Conservation (phyloP, 2,797 vertebrate species). For the Eulemur mongoz region DNA sequence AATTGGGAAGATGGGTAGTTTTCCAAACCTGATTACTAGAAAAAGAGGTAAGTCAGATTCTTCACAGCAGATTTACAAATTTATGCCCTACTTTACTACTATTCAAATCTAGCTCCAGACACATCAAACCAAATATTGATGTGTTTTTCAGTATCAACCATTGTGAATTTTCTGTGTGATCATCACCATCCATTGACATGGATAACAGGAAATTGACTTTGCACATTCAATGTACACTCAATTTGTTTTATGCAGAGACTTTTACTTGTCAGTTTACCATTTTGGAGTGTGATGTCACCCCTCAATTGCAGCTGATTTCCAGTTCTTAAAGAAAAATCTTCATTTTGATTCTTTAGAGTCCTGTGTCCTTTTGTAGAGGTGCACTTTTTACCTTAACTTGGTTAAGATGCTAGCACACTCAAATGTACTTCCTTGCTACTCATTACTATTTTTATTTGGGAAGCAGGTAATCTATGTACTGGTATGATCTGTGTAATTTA, state of each 20-base stretch:
- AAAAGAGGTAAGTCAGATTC: neutral
- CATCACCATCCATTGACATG: neutral
- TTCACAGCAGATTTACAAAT: neutral
- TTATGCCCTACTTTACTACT: neutral
- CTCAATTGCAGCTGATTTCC: neutral
- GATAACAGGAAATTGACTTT: neutral
- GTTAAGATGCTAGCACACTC: neutral
- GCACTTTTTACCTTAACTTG: neutral
- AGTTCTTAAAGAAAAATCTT: neutral
- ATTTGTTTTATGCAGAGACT: neutral
- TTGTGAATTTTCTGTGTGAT: neutral
- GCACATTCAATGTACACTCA: neutral
- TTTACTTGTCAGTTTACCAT: neutral
- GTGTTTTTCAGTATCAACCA: neutral
- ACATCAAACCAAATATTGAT: neutral
- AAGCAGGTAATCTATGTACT: neutral
- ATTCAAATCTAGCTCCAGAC: neutral
- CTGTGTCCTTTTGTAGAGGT: neutral
- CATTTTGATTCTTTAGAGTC: neutral
- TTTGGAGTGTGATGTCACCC: neutral
- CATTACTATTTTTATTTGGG: neutral
- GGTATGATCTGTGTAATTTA: neutral
- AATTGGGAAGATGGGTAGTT: neutral
- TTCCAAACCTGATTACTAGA: neutral
- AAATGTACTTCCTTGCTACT: neutral